Evolutionary conservation across 2,113 vertebrate genomes (phyloP).

Genomic region (Coracopsis vasa): DNA sequence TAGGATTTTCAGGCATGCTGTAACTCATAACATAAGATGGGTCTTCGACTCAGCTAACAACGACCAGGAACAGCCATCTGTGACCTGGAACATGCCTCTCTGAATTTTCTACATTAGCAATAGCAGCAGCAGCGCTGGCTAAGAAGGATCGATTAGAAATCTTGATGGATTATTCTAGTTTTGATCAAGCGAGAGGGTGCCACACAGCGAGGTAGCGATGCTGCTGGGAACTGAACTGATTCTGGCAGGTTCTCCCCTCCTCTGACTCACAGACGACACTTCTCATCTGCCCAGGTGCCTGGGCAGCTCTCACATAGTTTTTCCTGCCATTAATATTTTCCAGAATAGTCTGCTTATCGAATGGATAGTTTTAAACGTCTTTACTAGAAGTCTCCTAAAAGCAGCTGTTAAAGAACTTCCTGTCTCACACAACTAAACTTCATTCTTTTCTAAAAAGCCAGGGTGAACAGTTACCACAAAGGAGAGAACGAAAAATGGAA

Average conservation of each 20-base stretch:
- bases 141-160: background rate
- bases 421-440: background rate
- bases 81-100: background rate
- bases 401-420: background rate
- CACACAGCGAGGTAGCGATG: rapidly evolving
- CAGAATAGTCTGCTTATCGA: background rate
- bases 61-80: background rate
- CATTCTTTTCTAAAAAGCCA: background rate
- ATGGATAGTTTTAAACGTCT: background rate
- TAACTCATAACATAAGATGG: background rate
- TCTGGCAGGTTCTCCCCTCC: background rate
- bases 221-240: background rate
- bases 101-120: background rate
- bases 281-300: background rate
- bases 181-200: background rate
- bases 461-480: background rate
- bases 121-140: background rate
- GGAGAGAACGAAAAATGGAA: conserved; percentile 10
- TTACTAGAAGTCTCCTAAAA: background rate
- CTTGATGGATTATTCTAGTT: background rate
- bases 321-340: background rate
- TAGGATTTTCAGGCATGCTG: background rate
- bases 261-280: background rate
- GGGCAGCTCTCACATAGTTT: background rate
- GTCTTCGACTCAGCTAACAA: background rate